Conservation (phyloP, 2,797 vertebrate genomes). For the Enteromius trimaculatus region DNA sequence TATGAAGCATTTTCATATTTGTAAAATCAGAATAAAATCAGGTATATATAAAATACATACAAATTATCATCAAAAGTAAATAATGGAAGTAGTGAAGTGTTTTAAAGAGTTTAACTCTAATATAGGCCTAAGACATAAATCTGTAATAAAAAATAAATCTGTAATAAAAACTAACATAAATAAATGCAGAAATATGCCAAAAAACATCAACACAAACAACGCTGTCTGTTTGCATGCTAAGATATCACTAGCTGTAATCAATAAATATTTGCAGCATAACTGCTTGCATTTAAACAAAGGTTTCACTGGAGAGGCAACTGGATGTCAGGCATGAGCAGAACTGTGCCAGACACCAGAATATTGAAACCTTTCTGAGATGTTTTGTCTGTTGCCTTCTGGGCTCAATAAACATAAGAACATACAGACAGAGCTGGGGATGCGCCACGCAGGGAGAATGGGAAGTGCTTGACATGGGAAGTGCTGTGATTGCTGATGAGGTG, state of each 20-base stretch:
- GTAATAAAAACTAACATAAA: not conserved
- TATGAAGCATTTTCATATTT: not conserved
- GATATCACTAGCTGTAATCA: conserved; percentile 9
- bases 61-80: not conserved
- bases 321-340: conserved; percentile 32
- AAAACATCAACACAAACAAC: not conserved
- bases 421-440: conserved; percentile 25
- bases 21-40: not conserved
- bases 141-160: not conserved
- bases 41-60: not conserved
- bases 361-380: conserved; percentile 26
- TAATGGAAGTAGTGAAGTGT: not conserved
- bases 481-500: conserved; percentile 57
- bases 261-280: conserved; percentile 35
- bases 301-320: conserved; percentile 19
- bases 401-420: conserved; percentile 56
- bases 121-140: not conserved
- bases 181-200: not conserved
- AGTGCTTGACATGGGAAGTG: conserved; percentile 50
- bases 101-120: not conserved
- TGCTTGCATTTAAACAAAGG: conserved; percentile 25
- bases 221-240: not conserved
- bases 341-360: conserved; percentile 34
- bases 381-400: conserved; percentile 46
- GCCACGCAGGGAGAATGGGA: conserved; percentile 46